Base-by-base conservation (phyloP, 1,140 invertebrate species). In the Lepidurus arcticus region DNA sequence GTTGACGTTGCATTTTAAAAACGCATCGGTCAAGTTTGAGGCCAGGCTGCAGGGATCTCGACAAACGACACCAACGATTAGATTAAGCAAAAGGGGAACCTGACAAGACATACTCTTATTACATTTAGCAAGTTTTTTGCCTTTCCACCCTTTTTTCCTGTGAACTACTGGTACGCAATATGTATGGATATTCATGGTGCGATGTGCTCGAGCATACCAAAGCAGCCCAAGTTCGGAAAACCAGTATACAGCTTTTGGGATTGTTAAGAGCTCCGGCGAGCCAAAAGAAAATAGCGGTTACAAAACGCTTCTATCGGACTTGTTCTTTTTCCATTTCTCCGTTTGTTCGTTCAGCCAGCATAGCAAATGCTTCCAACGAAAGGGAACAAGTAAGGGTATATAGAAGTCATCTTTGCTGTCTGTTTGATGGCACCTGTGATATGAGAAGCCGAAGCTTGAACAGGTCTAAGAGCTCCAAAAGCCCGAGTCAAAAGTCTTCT, bases 381-480 rank as follows among this genome's bases (percentile, higher is more conserved):
- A 65, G 7, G 21, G 53, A 65, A 65, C 34, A 65, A 21, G 53
- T n/a, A n/a, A 65, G 53, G 34, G 34, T 34, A 34, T 34, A 34
- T 3, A 65, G 53, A 65, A 65, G 53, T 65, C 53, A 65, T 65
- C 53, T 65, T 65, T 65, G 16, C 53, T 65, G 53, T 65, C 53
- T 65, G 53, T 65, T 65, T 65, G 53, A 65, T 65, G 53, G 53
- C 53, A 65, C 53, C 53, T 65, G 53, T 65, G 53, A 65, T 65
- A 65, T 21, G 53, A 21, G 13, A 65, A 65, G 53, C 21, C 53
- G 53, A 13, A n/a, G 16, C 21, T 65, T 65, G 53, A 65, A 65
- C 53, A 65, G 53, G 53, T 65, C 53, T 65, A 65, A 65, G 21
- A 65, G 53, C 53, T 65, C 21, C 53, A 65, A 34, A 34, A 65